phyloP scores from a whole-genome alignment of 2,888 invertebrate species.

The Xylocampa areola region DNA sequence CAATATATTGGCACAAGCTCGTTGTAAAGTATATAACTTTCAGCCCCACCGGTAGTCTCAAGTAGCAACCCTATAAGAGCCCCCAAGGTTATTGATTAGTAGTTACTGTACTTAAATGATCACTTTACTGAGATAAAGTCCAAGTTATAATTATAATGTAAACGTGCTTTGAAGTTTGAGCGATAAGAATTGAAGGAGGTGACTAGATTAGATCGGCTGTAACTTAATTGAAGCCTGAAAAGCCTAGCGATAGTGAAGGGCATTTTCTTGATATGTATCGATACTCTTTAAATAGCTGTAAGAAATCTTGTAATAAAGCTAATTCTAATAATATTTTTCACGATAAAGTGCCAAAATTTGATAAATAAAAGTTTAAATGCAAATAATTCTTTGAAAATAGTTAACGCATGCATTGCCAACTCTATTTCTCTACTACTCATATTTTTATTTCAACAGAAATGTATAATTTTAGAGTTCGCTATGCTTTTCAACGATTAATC shows the following conservation, averaged over 20 bases:
- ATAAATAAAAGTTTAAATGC: too few relatives aligned
- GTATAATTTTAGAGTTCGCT: too few relatives aligned
- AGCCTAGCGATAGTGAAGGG: conserved; percentile 32
- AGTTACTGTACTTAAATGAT: conserved; percentile 71
- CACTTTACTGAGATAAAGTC: conserved; percentile 66
- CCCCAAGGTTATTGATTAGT: conserved; percentile 80
- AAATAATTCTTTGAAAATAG: too few relatives aligned
- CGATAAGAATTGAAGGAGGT: conserved; percentile 54
- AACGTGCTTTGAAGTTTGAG: conserved; percentile 58
- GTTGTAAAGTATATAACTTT: too few relatives aligned
- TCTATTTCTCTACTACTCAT: too few relatives aligned
- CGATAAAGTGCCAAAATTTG: too few relatives aligned
- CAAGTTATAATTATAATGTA: conserved; percentile 68
- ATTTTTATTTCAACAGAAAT: too few relatives aligned
- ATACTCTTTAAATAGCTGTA: neutral
- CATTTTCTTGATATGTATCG: conserved; percentile 24
- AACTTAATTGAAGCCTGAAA: conserved; percentile 53
- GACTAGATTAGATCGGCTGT: conserved; percentile 46
- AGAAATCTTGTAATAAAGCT: too few relatives aligned
- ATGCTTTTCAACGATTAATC: too few relatives aligned
- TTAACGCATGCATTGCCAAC: too few relatives aligned
- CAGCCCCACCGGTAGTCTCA: conserved; percentile 8
- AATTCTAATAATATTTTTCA: too few relatives aligned
- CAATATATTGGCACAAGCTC: too few relatives aligned
- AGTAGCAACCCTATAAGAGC: conserved; percentile 59